Evolutionary conservation across 2,888 invertebrate species (phyloP).

Genomic region (Noctua janthe): DNA sequence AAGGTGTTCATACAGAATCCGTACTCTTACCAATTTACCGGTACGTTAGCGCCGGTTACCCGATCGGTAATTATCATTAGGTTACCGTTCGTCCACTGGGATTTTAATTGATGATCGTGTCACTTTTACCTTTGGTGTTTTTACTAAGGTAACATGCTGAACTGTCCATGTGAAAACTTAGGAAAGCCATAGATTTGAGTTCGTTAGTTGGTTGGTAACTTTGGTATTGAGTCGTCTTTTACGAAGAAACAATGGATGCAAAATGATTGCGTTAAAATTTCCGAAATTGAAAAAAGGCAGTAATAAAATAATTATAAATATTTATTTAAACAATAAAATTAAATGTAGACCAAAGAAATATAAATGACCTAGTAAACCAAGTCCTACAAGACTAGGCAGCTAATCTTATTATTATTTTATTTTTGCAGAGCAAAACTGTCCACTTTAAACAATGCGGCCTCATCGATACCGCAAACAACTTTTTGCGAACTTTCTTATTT

Average conservation of each 20-base stretch:
- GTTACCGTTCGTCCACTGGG: constrained; percentile 74
- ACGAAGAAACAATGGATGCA: too few relatives aligned
- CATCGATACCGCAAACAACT: constrained; percentile 75
- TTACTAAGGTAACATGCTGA: constrained; percentile 38
- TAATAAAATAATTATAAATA: not conserved
- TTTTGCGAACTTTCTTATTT: constrained; percentile 79
- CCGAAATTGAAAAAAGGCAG: not conserved
- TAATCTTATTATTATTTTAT: constrained; percentile 56
- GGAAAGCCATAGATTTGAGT: not conserved
- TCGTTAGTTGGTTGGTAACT: not conserved
- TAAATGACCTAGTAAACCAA: constrained; percentile 54
- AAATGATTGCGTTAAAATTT: not conserved
- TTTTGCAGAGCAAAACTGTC: constrained; percentile 68
- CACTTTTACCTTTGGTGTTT: constrained; percentile 73
- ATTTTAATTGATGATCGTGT: constrained; percentile 72
- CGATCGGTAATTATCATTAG: constrained; percentile 74
- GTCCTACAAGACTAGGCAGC: constrained; percentile 40
- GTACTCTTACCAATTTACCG: constrained; percentile 81
- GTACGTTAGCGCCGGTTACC: constrained; percentile 77
- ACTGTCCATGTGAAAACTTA: not conserved
- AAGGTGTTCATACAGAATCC: constrained; percentile 74
- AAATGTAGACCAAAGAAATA: constrained; percentile 33
- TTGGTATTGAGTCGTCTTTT: not conserved
- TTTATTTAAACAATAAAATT: constrained; percentile 4
- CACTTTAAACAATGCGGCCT: constrained; percentile 76